phyloP scores from a whole-genome alignment of 2,888 invertebrate genomes.

The Spodoptera littoralis region DNA sequence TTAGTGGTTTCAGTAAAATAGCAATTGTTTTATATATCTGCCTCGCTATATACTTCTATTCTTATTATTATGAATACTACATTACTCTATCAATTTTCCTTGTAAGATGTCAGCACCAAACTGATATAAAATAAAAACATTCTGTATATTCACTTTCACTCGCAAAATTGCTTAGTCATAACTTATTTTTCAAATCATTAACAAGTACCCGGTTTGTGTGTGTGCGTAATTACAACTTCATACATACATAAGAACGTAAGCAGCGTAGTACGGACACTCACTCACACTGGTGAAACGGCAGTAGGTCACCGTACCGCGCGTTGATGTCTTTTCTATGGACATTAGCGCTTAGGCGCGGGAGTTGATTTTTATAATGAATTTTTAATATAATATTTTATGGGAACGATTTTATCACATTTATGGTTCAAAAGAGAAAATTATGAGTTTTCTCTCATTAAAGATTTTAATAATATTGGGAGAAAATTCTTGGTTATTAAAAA shows the following conservation, averaged over 20 bases:
- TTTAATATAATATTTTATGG: slow-evolving; percentile 14
- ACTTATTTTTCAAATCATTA: slow-evolving; percentile 62
- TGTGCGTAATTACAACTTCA: slow-evolving; percentile 54
- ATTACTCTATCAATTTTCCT: background rate
- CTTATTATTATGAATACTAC: too few relatives aligned
- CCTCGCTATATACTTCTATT: too few relatives aligned
- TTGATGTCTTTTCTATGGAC: slow-evolving; percentile 73
- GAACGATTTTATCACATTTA: slow-evolving; percentile 17
- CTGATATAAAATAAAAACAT: slow-evolving; percentile 26
- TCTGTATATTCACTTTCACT: slow-evolving; percentile 52
- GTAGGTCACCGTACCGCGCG: slow-evolving; percentile 72
- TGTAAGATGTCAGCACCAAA: slow-evolving; percentile 15
- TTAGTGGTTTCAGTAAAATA: too few relatives aligned
- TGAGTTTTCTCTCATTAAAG: slow-evolving; percentile 20
- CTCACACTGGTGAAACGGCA: slow-evolving; percentile 50
- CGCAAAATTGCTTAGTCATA: slow-evolving; percentile 54
- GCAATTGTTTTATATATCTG: too few relatives aligned
- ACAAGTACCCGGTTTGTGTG: slow-evolving; percentile 37
- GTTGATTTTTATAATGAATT: slow-evolving; percentile 31
- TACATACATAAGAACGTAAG: slow-evolving; percentile 26
- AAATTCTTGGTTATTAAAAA: background rate
- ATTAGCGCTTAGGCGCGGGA: slow-evolving; percentile 40
- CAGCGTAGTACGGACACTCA: slow-evolving; percentile 20
- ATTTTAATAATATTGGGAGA: background rate
- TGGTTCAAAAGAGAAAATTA: slow-evolving; percentile 7